These are phyloP conservation scores for Epistrophe grossulariae DNA, from an alignment of 2,888 invertebrate species.

Conservation along the genomic window DNA sequence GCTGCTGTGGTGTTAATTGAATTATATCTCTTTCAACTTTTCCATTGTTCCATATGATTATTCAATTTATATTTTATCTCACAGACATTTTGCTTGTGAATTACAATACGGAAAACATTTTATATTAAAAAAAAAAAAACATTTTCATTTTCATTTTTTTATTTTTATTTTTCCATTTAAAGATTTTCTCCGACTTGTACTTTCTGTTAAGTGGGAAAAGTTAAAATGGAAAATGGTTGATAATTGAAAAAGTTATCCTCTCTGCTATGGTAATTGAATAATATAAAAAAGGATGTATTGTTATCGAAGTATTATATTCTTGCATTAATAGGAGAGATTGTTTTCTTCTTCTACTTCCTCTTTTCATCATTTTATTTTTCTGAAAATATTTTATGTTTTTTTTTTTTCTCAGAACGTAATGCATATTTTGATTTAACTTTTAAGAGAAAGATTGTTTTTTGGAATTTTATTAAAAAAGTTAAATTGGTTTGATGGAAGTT, in stretches of 20 bases:
- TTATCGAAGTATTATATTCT: conserved; percentile 19
- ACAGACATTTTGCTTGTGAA: conserved; percentile 57
- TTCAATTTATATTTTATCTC: conserved; percentile 73
- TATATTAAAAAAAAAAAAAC: conserved; percentile 25
- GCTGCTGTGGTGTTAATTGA: conserved; percentile 56
- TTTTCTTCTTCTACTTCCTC: neutral
- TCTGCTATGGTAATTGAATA: conserved; percentile 27
- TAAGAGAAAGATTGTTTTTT: neutral
- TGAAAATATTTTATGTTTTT: neutral
- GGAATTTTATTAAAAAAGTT: conserved; percentile 35
- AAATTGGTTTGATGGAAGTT: neutral
- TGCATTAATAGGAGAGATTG: conserved; percentile 27
- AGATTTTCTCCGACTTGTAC: conserved; percentile 28
- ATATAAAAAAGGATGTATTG: conserved; percentile 23
- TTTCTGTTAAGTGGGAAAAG: conserved; percentile 57
- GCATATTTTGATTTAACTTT: conserved; percentile 38
- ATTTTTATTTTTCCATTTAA: conserved; percentile 30
- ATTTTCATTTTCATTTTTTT: conserved; percentile 1
- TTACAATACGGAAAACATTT: conserved; percentile 54
- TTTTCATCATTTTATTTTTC: neutral
- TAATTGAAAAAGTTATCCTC: conserved; percentile 72
- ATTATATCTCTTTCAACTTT: conserved; percentile 62
- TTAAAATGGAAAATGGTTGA: conserved; percentile 64
- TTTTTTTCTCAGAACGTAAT: neutral
- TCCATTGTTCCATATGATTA: conserved; percentile 72